These are phyloP conservation scores for Limulus polyphemus DNA, from an alignment of 2,888 invertebrate genomes.

Conservation along the genomic window DNA sequence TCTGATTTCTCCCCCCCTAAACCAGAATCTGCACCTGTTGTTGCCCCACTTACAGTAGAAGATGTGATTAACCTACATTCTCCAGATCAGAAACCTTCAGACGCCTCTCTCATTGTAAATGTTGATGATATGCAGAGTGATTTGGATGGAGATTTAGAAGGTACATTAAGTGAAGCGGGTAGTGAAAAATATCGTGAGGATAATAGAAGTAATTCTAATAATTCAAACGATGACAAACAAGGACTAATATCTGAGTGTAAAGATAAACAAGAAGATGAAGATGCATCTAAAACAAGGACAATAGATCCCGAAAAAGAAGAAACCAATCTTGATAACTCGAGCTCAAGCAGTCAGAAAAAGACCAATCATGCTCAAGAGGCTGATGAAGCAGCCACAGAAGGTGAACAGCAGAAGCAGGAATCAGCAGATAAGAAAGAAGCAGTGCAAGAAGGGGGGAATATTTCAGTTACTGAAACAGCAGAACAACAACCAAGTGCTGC, in stretches of 20 bases:
- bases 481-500: not conserved
- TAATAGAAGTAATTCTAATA: not conserved
- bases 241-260: not conserved
- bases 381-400: constrained; percentile 10
- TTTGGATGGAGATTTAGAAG: constrained; percentile 34
- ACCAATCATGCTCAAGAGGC: constrained; percentile 7
- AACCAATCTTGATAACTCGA: too few relatives aligned
- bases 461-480: constrained; percentile 3
- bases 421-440: constrained; percentile 7
- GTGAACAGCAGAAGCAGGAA: constrained; percentile 11
- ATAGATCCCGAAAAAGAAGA: too few relatives aligned
- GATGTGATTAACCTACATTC: constrained; percentile 28
- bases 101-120: constrained; percentile 37
- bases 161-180: not conserved
- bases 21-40: constrained; percentile 25
- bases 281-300: constrained; percentile 7
- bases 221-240: not conserved
- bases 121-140: constrained; percentile 38
- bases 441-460: constrained; percentile 9
- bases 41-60: constrained; percentile 30
- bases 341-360: not conserved
- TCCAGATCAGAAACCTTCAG: too few relatives aligned
- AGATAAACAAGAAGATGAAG: constrained; percentile 29
- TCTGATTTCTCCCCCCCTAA: constrained; percentile 19
- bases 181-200: constrained; percentile 1